Conservation (phyloP, 2,797 vertebrate species). For the Novumbra hubbsi region DNA sequence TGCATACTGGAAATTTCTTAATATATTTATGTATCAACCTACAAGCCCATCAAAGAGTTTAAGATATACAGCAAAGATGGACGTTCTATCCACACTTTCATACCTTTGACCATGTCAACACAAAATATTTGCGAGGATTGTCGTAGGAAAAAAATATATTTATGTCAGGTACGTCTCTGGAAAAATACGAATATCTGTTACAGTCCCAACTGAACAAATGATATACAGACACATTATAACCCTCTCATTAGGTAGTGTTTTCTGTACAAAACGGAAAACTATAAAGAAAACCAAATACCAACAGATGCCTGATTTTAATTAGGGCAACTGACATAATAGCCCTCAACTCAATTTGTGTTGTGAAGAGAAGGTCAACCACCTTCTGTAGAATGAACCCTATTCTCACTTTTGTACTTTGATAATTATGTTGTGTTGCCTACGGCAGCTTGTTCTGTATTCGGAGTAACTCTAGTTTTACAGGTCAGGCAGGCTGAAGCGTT, state of each 20-base stretch:
- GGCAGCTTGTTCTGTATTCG: neutral
- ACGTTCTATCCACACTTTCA: constrained; percentile 4
- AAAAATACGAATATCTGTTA: no score
- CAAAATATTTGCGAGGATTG: no score
- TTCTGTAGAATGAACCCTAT: neutral
- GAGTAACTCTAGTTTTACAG: neutral
- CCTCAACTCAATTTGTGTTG: neutral
- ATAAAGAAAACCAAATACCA: neutral
- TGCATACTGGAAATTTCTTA: neutral
- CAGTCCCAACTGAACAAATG: no score
- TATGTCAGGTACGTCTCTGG: no score
- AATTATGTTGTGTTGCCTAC: neutral
- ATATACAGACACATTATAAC: no score
- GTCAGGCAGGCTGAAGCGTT: neutral
- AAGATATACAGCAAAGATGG: neutral
- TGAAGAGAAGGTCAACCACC: constrained; percentile 37
- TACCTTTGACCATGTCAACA: neutral
- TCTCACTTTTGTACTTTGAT: neutral
- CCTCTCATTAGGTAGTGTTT: no score
- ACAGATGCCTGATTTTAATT: constrained; percentile 38
- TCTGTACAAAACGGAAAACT: no score
- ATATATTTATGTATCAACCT: neutral
- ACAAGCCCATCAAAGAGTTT: neutral
- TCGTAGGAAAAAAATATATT: no score
- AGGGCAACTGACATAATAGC: constrained; percentile 30